Percentiles rank a stretch among this genome's conserved stretches.
Conservation (phyloP, 2,888 invertebrate species). For the Candidula unifasciata region DNA sequence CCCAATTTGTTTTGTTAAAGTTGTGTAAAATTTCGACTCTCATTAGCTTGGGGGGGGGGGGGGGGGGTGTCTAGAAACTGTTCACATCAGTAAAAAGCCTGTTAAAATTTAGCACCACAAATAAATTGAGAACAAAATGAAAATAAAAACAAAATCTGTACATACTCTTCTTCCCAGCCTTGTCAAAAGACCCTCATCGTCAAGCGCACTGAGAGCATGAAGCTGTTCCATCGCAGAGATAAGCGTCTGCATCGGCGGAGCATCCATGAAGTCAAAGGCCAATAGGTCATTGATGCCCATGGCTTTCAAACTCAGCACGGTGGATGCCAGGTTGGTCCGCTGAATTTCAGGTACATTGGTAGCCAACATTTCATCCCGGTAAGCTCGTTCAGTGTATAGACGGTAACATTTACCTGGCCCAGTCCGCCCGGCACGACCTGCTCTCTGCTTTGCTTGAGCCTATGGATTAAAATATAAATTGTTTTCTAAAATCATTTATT, state of each 20-base stretch:
- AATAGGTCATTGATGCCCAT: constrained; percentile 99
- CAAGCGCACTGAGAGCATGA: constrained; percentile 96
- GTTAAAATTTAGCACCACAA: too few species aligned
- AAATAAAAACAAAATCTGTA: constrained; percentile 7
- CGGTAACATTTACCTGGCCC: constrained; percentile 97
- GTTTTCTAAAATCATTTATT: background rate
- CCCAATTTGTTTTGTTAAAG: too few species aligned
- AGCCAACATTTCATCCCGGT: constrained; percentile 96
- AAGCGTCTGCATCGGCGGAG: constrained; percentile 97
- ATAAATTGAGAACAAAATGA: background rate
- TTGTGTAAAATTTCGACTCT: too few species aligned
- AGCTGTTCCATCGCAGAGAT: constrained; percentile 98
- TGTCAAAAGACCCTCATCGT: constrained; percentile 84
- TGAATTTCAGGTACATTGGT: constrained; percentile 95
- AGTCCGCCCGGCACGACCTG: constrained; percentile 98
- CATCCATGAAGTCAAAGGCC: constrained; percentile 99
- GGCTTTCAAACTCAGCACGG: constrained; percentile 96
- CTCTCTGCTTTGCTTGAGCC: constrained; percentile 98
- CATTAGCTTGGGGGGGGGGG: too few species aligned
- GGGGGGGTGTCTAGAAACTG: too few species aligned
- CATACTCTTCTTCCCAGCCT: constrained; percentile 82
- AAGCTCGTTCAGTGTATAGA: constrained; percentile 96
- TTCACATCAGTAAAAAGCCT: too few species aligned
- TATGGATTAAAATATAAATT: constrained; percentile 57
- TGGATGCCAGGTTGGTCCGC: constrained; percentile 96